These are phyloP conservation scores for Drosophila tsacasi DNA, from an alignment of 1,140 invertebrate species.

Conservation along the genomic window DNA sequence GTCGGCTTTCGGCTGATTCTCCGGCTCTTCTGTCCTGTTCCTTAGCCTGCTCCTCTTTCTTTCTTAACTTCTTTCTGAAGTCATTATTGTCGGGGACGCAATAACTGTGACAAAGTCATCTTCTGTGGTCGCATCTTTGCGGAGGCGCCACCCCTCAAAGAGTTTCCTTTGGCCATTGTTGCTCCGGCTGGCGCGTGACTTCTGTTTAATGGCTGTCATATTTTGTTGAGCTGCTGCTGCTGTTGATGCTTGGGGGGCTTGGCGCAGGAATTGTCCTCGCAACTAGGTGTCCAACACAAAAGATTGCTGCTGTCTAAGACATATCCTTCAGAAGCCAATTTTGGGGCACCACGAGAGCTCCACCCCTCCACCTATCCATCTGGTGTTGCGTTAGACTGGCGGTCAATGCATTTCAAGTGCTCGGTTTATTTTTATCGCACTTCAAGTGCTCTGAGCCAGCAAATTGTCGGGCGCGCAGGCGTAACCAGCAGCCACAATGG, in stretches of 20 bases:
- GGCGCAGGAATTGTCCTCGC: slow-evolving; percentile 6
- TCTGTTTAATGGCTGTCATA: slow-evolving; percentile 41
- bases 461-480: slow-evolving; percentile 72
- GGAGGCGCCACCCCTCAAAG: slow-evolving; percentile 6
- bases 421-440: slow-evolving; percentile 37
- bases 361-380: background rate
- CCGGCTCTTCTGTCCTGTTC: background rate
- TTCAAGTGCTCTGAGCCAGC: slow-evolving; percentile 72
- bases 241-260: slow-evolving; percentile 1
- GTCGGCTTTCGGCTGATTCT: slow-evolving; percentile 52
- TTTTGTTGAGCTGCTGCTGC: slow-evolving; percentile 29
- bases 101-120: slow-evolving; percentile 76
- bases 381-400: slow-evolving; percentile 14
- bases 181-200: slow-evolving; percentile 14
- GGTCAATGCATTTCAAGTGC: slow-evolving; percentile 20
- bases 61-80: slow-evolving; percentile 59
- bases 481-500: slow-evolving; percentile 49
- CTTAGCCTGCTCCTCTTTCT: slow-evolving; percentile 14
- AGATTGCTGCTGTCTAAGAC: background rate
- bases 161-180: slow-evolving; percentile 16
- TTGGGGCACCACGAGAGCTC: background rate
- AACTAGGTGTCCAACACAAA: slow-evolving; percentile 17
- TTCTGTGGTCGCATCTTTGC: slow-evolving; percentile 17
- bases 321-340: background rate
- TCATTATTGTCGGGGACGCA: slow-evolving; percentile 70